These are phyloP conservation scores for Malacoraja senta DNA, from an alignment of 2,797 vertebrate genomes.

Conservation along the genomic window DNA sequence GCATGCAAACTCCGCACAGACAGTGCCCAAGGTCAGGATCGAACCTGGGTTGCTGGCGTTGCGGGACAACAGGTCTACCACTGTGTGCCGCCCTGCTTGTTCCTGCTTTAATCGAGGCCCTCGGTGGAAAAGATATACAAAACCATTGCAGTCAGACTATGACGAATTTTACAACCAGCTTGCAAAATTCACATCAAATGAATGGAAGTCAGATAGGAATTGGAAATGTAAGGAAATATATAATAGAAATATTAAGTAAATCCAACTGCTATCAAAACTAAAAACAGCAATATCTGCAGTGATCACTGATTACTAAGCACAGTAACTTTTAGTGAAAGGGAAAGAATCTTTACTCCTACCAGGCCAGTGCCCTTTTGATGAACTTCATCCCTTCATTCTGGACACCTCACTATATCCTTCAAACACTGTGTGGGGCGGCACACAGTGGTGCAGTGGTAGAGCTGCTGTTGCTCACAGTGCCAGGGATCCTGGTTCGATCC, in stretches of 20 bases:
- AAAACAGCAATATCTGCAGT: too few species aligned
- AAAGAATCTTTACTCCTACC: background rate
- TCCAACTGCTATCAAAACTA: background rate
- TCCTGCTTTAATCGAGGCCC: background rate
- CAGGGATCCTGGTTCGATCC: too few species aligned
- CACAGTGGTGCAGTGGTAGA: too few species aligned
- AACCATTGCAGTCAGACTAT: background rate
- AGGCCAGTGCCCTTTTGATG: background rate
- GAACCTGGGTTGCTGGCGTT: too few species aligned
- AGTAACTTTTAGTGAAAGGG: background rate
- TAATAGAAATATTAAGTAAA: background rate
- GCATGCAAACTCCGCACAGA: too few species aligned
- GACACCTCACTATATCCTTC: background rate
- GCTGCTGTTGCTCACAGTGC: too few species aligned
- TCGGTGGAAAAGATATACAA: background rate
- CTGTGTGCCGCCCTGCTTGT: background rate
- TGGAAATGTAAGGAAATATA: background rate
- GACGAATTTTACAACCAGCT: background rate
- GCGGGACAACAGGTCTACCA: too few species aligned
- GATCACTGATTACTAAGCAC: background rate
- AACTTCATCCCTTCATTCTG: background rate
- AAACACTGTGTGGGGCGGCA: background rate
- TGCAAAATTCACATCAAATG: background rate
- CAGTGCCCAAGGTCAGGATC: too few species aligned
- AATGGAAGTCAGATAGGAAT: background rate